These are phyloP conservation scores for Chondrosia reniformis DNA, from an alignment of 37 sponge, comb jelly and placozoan species.

Conservation along the genomic window DNA sequence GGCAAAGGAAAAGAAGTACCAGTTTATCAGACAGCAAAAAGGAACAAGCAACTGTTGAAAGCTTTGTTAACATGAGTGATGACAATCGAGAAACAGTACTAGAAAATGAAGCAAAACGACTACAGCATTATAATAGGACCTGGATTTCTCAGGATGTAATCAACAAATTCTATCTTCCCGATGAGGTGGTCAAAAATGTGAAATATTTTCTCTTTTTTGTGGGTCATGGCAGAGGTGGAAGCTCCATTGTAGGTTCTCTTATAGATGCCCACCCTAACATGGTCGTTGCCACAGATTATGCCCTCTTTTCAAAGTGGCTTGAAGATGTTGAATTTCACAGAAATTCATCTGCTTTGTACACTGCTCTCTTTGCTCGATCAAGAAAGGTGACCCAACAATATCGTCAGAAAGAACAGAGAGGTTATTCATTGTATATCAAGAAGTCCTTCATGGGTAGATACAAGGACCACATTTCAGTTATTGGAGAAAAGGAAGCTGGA, in stretches of 20 bases:
- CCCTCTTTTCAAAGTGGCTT: conserved; percentile 2
- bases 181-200: not conserved
- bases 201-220: conserved; percentile 17
- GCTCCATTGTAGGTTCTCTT: conserved; percentile 22
- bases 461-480: not conserved
- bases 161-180: not conserved
- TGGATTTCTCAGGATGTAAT: not conserved
- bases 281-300: conserved; percentile 17
- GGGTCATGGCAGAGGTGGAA: conserved; percentile 16
- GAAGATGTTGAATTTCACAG: not conserved
- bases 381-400: not conserved
- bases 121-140: not conserved
- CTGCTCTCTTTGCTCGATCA: not conserved
- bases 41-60: too few relatives aligned
- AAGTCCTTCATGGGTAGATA: conserved; percentile 17
- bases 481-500: conserved; percentile 18
- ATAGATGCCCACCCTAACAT: conserved; percentile 24
- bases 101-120: not conserved
- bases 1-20: too few relatives aligned
- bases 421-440: not conserved
- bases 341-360: conserved; percentile 7
- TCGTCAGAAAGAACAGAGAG: not conserved
- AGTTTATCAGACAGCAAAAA: too few relatives aligned
- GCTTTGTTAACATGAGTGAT: not conserved
- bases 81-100: not conserved